Evolutionary conservation across 2,888 invertebrate genomes (phyloP).

Genomic region (Amphimallon solstitiale): DNA sequence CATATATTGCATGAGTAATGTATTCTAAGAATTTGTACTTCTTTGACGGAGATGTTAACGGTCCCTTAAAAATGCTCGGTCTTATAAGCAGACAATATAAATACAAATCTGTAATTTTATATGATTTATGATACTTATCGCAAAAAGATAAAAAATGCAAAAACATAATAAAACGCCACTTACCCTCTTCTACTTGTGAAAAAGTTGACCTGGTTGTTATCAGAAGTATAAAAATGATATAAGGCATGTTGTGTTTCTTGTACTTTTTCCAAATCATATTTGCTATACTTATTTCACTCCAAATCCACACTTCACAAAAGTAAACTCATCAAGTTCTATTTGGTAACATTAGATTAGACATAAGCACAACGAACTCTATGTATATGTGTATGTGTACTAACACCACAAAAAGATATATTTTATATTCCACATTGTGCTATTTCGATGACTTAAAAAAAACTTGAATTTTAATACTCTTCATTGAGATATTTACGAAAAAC

Average conservation of each 20-base stretch:
- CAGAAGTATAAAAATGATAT: background rate
- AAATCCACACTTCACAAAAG: slow-evolving; percentile 15
- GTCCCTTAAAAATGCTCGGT: background rate
- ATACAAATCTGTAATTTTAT: no score
- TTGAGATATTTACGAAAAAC: slow-evolving; percentile 10
- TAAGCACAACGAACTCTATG: slow-evolving; percentile 11
- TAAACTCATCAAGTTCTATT: slow-evolving; percentile 27
- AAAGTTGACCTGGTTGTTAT: slow-evolving; percentile 16
- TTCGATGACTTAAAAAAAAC: background rate
- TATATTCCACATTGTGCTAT: background rate
- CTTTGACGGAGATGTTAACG: background rate
- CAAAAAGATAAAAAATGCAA: no score
- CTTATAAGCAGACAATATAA: no score
- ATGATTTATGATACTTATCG: no score
- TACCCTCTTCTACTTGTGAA: slow-evolving; percentile 24
- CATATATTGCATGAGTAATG: slow-evolving; percentile 1
- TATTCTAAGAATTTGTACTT: slow-evolving; percentile 1
- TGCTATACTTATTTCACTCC: background rate
- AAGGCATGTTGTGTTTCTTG: slow-evolving; percentile 15
- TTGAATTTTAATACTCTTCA: slow-evolving; percentile 2
- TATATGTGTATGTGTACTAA: background rate
- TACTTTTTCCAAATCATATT: slow-evolving; percentile 20
- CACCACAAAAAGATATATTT: background rate
- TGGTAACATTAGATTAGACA: slow-evolving; percentile 33
- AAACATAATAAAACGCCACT: background rate